These are phyloP conservation scores for Thripadectes ignobilis DNA, from an alignment of 2,797 vertebrate species.

Conservation along the genomic window DNA sequence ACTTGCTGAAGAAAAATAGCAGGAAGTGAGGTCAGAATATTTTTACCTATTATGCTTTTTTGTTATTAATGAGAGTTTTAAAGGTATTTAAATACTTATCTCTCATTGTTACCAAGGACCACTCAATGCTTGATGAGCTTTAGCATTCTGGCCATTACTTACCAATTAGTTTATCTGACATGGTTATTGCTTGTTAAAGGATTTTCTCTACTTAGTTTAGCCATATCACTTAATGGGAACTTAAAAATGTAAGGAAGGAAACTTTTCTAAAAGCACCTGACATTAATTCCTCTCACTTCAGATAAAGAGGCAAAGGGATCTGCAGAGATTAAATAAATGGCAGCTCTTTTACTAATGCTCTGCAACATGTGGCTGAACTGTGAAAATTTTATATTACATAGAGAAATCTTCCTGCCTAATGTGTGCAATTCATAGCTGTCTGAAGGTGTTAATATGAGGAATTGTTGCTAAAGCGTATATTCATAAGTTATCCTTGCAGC, in stretches of 20 bases:
- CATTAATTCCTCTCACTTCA: background rate
- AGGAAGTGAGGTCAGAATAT: background rate
- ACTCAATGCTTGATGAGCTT: background rate
- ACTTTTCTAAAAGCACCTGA: background rate
- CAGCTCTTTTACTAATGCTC: background rate
- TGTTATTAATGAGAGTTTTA: background rate
- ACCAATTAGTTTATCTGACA: background rate
- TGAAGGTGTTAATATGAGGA: slow-evolving; percentile 12
- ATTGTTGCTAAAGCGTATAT: background rate
- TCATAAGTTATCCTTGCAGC: background rate
- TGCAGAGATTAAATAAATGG: background rate
- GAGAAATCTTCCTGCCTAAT: slow-evolving; percentile 9
- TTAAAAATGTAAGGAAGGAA: background rate
- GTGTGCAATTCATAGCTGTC: slow-evolving; percentile 2
- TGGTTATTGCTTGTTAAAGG: background rate
- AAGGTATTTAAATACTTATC: background rate
- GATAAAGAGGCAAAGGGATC: background rate
- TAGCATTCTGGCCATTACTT: background rate
- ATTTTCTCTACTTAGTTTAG: background rate
- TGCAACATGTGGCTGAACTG: background rate
- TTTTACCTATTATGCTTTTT: background rate
- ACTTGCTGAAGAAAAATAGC: background rate
- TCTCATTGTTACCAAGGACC: background rate
- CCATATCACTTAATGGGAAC: background rate
- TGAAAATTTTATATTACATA: background rate